Evolutionary conservation across 2,888 invertebrate species (phyloP), one percentile per base, ranked within the genome.

Genomic region (Drosophila barbarae): DNA sequence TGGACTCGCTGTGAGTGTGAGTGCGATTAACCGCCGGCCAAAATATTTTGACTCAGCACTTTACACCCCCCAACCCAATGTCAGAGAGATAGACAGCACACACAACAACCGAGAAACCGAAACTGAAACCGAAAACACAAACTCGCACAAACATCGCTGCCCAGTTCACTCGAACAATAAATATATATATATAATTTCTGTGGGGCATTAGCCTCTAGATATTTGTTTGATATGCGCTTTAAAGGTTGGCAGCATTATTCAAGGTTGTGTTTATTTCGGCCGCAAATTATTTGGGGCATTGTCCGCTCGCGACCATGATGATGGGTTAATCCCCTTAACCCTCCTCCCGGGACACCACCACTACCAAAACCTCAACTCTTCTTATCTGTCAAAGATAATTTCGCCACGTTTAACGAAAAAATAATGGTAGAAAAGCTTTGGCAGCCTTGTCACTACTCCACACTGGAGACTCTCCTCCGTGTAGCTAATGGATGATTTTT

Each of bases 21-120:
- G 44, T 65, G 81, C 71, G 71, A 82, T 73, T 73, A 82, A 81
- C 77, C 82, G 73, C 35, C 36, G 66, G 49, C 67, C 68, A 67
- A 59, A 77, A 66, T 69, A 61, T 59, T 81, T 77, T 77, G 74
- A 83, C 77, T 83, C 77, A 68, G 70, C 77, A 77, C 59, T 77
- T 79, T 66, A 79, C 53, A 57, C 35, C 42, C 28, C 35, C 77
- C 84, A 83, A 77, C 35, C 77, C 84, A 83, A 77, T 77, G 77
- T 83, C 77, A 80, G 64, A 77, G 64, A 80, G 51, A 63, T 63
- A 61, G 35, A 51, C 30, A 59, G 34, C 15, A 10, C 36, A 10
- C 36, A 15, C 15, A 6, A 6, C 9, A 28, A 7, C 12, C 10
- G 15, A 18, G 15, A 18, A 46, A 47, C 46, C n/a, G 46, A 32